These are phyloP conservation scores for Actinernus sp. DNA, from an alignment of 92 coral and sea anemone species.

Conservation along the genomic window DNA sequence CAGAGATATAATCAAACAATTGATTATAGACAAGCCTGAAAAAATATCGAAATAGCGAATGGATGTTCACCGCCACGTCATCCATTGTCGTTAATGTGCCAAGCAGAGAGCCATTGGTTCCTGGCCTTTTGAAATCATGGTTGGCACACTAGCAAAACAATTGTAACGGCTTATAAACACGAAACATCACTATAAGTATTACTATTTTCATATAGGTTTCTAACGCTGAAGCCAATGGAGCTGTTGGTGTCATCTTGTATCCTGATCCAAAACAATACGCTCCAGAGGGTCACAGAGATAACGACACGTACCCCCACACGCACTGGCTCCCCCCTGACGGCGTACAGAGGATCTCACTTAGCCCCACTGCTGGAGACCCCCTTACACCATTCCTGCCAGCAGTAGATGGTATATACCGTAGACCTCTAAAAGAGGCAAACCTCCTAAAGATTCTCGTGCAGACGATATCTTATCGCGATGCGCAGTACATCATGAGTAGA, in stretches of 20 bases:
- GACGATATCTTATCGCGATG: slow-evolving; percentile 85
- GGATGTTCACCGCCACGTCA: no score
- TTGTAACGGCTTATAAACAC: no score
- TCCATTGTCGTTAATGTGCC: no score
- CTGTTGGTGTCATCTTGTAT: slow-evolving; percentile 64
- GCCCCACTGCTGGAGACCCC: slow-evolving; percentile 72
- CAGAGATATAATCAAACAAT: no score
- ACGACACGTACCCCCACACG: slow-evolving; percentile 59
- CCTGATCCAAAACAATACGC: slow-evolving; percentile 73
- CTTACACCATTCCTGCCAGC: slow-evolving; percentile 75
- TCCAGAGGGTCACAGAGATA: slow-evolving; percentile 34
- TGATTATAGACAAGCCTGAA: no score
- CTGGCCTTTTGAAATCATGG: no score
- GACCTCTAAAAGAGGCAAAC: slow-evolving; percentile 27
- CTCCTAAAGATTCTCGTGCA: slow-evolving; percentile 78
- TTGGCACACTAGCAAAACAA: no score
- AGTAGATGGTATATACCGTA: slow-evolving; percentile 71
- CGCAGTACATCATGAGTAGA: slow-evolving; percentile 55
- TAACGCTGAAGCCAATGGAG: slow-evolving; percentile 50
- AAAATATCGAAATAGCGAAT: no score
- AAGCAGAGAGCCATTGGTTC: no score
- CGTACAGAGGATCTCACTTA: slow-evolving; percentile 52
- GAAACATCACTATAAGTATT: no score
- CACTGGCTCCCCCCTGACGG: slow-evolving; percentile 78
- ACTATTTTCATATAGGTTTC: slow-evolving; percentile 1